These are phyloP conservation scores for Drosophila lacertosa DNA, from an alignment of 1,140 invertebrate species.

Conservation along the genomic window DNA sequence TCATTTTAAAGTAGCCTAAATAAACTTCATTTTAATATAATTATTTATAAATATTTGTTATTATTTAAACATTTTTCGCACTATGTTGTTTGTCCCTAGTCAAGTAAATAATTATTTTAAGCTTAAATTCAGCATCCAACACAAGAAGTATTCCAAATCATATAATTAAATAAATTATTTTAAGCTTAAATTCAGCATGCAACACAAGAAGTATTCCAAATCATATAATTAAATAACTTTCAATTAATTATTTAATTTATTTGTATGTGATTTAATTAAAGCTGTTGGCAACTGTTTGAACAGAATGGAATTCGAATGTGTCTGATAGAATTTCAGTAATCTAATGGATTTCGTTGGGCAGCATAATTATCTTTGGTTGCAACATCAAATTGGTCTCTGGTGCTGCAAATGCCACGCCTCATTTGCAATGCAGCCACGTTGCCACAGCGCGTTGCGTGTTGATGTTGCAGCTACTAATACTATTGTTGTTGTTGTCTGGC, in stretches of 20 bases:
- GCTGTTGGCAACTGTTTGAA: slow-evolving; percentile 1
- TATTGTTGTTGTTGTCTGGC: slow-evolving; percentile 24
- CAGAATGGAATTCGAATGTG: background rate
- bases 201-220: background rate
- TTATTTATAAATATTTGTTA: too few species aligned
- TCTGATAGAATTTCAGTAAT: slow-evolving; percentile 11
- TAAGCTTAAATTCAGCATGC: too few species aligned
- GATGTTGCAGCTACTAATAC: background rate
- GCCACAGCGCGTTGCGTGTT: slow-evolving; percentile 31
- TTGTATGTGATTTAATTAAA: background rate
- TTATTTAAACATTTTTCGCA: too few species aligned
- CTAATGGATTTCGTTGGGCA: slow-evolving; percentile 6
- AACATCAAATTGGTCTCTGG: slow-evolving; percentile 22
- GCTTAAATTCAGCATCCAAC: too few species aligned
- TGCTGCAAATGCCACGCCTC: slow-evolving; percentile 27
- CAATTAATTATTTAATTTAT: background rate
- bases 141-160: background rate
- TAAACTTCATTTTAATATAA: too few species aligned
- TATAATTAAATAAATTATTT: background rate
- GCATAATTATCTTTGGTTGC: slow-evolving; percentile 22
- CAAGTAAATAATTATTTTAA: too few species aligned
- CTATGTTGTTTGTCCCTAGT: too few species aligned
- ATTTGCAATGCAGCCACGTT: slow-evolving; percentile 8
- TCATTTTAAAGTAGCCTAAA: too few species aligned
- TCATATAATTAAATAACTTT: background rate